These are phyloP conservation scores for Folsomia candida DNA, from an alignment of 2,888 invertebrate genomes.

Conservation along the genomic window DNA sequence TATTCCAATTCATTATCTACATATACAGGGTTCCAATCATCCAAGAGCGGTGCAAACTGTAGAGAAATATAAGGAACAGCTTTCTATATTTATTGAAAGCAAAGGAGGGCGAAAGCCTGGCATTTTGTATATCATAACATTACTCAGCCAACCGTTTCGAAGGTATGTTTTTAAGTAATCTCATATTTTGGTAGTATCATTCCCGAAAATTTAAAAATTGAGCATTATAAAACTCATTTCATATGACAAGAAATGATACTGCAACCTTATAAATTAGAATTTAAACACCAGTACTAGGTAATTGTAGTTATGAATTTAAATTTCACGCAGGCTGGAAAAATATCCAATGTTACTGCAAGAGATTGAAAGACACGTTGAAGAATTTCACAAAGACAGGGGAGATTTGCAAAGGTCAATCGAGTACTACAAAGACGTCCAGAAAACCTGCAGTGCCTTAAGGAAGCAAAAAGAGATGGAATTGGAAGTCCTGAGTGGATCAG, in stretches of 20 bases:
- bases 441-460: conserved; percentile 79
- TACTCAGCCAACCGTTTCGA: conserved; percentile 91
- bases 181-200: no score
- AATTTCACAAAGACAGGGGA: conserved; percentile 90
- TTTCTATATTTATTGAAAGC: conserved; percentile 31
- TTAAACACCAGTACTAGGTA: no score
- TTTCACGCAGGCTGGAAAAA: conserved; percentile 85
- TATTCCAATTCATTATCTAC: no score
- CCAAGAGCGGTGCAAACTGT: conserved; percentile 90
- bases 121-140: conserved; percentile 83
- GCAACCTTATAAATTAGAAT: no score
- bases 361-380: conserved; percentile 90
- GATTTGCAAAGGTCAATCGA: conserved; percentile 93
- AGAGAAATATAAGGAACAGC: conserved; percentile 81
- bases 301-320: no score
- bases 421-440: conserved; percentile 90
- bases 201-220: no score
- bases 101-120: conserved; percentile 82
- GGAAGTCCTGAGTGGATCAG: conserved; percentile 89
- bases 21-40: conserved; percentile 84
- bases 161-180: no score
- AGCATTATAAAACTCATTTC: no score
- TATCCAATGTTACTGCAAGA: conserved; percentile 94
- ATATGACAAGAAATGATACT: no score
- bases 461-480: conserved; percentile 93